Conservation (phyloP, 2,113 vertebrate genomes). For the Acinonyx jubatus region DNA sequence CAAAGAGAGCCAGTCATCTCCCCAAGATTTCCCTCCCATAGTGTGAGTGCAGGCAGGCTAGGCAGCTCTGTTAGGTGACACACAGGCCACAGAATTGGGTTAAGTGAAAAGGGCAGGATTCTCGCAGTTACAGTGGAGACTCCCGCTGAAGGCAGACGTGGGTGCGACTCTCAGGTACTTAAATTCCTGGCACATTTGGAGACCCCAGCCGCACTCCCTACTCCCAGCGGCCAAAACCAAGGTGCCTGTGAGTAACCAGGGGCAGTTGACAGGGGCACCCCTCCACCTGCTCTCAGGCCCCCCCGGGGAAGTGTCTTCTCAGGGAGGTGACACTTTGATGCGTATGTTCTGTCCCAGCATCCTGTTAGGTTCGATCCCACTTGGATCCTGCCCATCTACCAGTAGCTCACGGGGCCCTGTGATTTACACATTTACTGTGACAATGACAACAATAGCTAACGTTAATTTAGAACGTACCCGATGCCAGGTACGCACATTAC, state of each 20-base stretch:
- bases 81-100: neutral
- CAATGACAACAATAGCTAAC: neutral
- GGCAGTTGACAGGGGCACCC: neutral
- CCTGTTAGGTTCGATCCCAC: neutral
- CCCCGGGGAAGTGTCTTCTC: neutral
- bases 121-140: neutral
- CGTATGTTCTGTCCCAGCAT: neutral
- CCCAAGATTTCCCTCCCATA: too few species aligned
- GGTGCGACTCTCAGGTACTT: neutral
- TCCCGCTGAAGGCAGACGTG: neutral
- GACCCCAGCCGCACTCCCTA: neutral
- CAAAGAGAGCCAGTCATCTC: neutral
- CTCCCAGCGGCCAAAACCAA: neutral
- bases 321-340: neutral
- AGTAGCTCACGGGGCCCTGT: too few species aligned
- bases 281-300: neutral
- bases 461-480: neutral
- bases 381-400: neutral
- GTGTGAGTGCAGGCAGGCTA: too few species aligned
- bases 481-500: neutral
- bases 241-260: neutral
- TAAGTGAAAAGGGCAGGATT: neutral
- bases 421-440: neutral
- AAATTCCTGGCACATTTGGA: neutral
- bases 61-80: neutral